Conservation (phyloP, 2,113 vertebrate genomes). For the Harpagus bidentatus region DNA sequence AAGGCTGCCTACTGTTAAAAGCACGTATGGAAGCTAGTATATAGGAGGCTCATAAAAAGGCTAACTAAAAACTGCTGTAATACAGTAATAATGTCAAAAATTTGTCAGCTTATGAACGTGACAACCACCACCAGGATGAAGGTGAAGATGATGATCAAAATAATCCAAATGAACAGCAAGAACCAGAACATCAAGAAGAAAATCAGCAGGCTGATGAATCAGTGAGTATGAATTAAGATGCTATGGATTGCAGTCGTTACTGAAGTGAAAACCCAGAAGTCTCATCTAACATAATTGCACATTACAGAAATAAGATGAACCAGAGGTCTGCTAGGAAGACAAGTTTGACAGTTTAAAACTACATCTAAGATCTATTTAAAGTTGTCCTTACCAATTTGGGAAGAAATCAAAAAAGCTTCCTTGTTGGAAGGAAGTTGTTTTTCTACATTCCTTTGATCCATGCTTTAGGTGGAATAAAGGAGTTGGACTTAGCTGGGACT, state of each 20-base stretch:
- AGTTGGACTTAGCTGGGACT: not conserved
- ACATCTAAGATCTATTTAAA: not conserved
- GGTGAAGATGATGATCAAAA: constrained; percentile 72
- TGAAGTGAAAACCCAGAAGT: not conserved
- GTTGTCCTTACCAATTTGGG: not conserved
- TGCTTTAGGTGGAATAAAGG: not conserved
- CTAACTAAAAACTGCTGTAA: not conserved
- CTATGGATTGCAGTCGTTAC: not conserved
- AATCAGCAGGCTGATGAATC: constrained; percentile 62
- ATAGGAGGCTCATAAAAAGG: not conserved
- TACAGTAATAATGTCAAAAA: not conserved
- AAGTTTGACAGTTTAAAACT: not conserved
- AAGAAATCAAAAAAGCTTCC: not conserved
- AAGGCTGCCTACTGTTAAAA: not conserved
- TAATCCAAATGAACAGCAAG: constrained; percentile 64
- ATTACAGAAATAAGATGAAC: not conserved
- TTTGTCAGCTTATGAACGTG: constrained; percentile 71
- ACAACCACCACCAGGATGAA: constrained; percentile 74
- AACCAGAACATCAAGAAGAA: constrained; percentile 46
- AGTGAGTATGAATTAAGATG: constrained; percentile 46
- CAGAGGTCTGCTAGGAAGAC: not conserved
- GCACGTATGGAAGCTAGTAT: accelerated
- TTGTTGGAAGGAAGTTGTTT: not conserved
- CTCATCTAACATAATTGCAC: not conserved
- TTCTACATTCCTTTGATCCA: not conserved